Conservation (phyloP, 1,140 invertebrate genomes). For the Panagrolaimus sp. region DNA sequence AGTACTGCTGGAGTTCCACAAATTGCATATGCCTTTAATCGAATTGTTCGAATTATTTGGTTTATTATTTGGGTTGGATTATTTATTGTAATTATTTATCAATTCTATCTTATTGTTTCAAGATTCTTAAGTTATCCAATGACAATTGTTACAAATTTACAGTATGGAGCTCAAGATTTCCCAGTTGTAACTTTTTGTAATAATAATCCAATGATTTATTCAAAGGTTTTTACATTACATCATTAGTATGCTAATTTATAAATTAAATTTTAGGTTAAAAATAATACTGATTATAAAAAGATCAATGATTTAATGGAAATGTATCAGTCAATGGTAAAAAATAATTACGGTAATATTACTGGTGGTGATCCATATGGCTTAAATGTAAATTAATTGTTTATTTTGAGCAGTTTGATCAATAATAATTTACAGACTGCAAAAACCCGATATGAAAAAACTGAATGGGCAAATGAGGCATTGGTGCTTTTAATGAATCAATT, state of each 20-base stretch:
- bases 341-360: background rate
- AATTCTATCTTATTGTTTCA: background rate
- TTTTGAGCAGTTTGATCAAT: background rate
- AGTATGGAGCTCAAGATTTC: slow-evolving; percentile 7
- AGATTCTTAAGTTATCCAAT: slow-evolving; percentile 6
- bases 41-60: background rate
- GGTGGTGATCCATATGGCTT: background rate
- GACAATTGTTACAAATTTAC: background rate
- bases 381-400: background rate
- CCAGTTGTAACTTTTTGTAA: slow-evolving; percentile 13
- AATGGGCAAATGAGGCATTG: background rate
- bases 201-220: slow-evolving; percentile 1
- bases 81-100: background rate
- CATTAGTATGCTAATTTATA: background rate
- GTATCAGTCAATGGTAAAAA: background rate
- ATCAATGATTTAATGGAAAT: background rate
- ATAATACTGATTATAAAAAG: background rate
- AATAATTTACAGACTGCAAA: background rate
- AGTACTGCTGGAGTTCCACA: background rate
- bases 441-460: slow-evolving; percentile 5
- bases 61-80: background rate
- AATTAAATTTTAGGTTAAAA: background rate
- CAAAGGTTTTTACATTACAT: background rate
- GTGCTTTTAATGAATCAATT: background rate
- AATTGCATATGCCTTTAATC: slow-evolving; percentile 2